Conservation (phyloP, 2,888 invertebrate genomes). For the Euplagia quadripunctaria region DNA sequence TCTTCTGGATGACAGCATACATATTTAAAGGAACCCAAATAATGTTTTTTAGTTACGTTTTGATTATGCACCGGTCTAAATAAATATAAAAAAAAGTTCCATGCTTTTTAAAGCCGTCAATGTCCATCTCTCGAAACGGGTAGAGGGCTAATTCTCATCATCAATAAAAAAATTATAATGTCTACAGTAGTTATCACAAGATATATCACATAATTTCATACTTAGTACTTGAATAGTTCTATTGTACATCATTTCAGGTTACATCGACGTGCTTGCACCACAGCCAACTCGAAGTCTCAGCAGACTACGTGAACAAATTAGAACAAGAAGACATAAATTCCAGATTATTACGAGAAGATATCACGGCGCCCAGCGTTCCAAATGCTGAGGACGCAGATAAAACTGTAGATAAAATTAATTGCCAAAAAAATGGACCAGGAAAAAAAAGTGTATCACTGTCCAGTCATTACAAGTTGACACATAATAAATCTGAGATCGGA, state of each 20-base stretch:
- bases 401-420: conserved; percentile 58
- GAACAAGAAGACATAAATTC: conserved; percentile 52
- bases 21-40: no score
- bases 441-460: conserved; percentile 76
- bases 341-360: conserved; percentile 36
- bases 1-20: no score
- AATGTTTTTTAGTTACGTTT: no score
- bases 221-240: background rate
- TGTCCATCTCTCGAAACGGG: no score
- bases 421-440: conserved; percentile 66
- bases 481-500: conserved; percentile 79
- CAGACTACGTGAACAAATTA: conserved; percentile 56
- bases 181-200: no score
- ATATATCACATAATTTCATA: no score
- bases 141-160: no score
- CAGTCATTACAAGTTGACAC: conserved; percentile 76
- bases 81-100: no score
- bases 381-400: conserved; percentile 37
- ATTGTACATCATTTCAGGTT: conserved; percentile 61
- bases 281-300: conserved; percentile 77
- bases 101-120: no score
- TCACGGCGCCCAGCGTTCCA: conserved; percentile 39
- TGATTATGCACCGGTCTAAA: no score
- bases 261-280: conserved; percentile 82
- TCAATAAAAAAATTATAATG: no score